A percentile compares a stretch with the other conserved stretches of the same genome.
phyloP scores from a whole-genome alignment of 1,140 invertebrate genomes.

The Trichoplusia ni region DNA sequence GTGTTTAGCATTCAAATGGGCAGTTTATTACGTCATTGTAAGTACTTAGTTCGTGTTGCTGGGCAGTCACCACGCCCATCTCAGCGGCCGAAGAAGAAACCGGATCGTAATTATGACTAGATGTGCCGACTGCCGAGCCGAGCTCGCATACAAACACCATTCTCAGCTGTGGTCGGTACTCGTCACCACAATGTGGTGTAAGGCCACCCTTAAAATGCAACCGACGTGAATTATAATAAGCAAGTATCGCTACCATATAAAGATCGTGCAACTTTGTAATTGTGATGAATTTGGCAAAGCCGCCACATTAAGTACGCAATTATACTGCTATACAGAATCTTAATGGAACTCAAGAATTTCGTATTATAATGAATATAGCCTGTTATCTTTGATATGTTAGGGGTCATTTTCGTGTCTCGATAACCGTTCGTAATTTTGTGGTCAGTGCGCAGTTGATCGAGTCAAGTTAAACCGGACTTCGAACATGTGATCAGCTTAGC shows the following conservation, averaged over 20 bases:
- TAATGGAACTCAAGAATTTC: background rate
- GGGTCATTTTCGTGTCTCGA: slow-evolving; percentile 18
- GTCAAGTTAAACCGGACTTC: background rate
- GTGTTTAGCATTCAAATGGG: slow-evolving; percentile 32
- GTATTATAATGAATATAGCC: background rate
- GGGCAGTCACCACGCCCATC: slow-evolving; percentile 36
- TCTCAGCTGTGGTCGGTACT: background rate
- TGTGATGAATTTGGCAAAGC: slow-evolving; percentile 19
- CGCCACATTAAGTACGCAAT: background rate
- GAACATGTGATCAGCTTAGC: background rate
- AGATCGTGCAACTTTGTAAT: background rate
- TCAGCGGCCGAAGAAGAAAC: slow-evolving; percentile 34
- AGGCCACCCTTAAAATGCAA: background rate
- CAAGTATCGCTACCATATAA: background rate
- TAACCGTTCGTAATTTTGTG: slow-evolving; percentile 4
- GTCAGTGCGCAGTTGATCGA: background rate
- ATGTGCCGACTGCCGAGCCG: background rate
- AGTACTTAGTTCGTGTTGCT: slow-evolving; percentile 28
- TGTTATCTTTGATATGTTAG: slow-evolving; percentile 17
- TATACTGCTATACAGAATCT: background rate
- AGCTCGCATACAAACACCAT: background rate
- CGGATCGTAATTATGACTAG: slow-evolving; percentile 29
- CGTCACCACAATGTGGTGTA: background rate
- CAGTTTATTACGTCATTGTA: slow-evolving; percentile 34
- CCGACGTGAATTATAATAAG: background rate